Base-by-base conservation (phyloP, 2,888 invertebrate genomes). In the Sesia bembeciformis region DNA sequence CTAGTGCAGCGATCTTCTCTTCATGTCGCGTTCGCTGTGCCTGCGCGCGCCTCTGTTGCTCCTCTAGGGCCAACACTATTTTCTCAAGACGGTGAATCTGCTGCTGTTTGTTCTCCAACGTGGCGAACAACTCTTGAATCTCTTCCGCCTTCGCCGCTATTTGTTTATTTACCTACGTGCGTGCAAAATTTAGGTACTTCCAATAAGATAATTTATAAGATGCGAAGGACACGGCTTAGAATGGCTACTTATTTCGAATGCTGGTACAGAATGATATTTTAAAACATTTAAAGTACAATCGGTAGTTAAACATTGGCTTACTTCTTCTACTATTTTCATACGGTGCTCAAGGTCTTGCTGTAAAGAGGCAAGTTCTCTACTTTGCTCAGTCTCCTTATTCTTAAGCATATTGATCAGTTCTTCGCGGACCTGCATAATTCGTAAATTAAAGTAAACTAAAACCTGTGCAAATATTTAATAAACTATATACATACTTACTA, bases 361-460 rank as follows among this genome's bases (percentile, higher is more conserved):
- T 58, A 88, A 66, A 4, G 75, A 69, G 7, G 74, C 61, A 40
- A 89, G 74, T 62, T 90, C 87, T 54, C 85, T 88, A 65, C 90
- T 90, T 64, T 90, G 84, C 57, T 90, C 81, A 0, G 90, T 78
- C 61, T 91, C 91, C 62, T 91, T 91, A 61, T 90, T 90, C 68
- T 92, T 91, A 58, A 93, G 75, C 74, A 92, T 84, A 52, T 85
- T 90, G 61, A 92, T 90, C 60, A 93, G 72, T 63, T 92, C 92
- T 60, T 92, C 92, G 5, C 92, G 86, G 8, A 91, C 90, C 83
- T 92, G 90, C 53, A 56, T 53, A 42, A 60, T 51, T 51, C 8
- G 41, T 23, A 53, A 53, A 23, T 23, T 23, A 23, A 23, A 23
- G 2, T 23, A 23, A 23, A 23, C 23, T 23, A 23, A 23, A 23